phyloP scores from a whole-genome alignment of 2,113 vertebrate genomes.

The Felis catus region F.catus_Fca126_mat1.0 CM031414.1:66027001-66027500 shows the following conservation, averaged over 20 bases:
- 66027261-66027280: not conserved
- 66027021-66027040: not conserved
- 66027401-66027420: not conserved
- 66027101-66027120: not conserved
- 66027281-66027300: not conserved
- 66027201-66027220: not conserved
- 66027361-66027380: not conserved
- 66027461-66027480: not conserved
- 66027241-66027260: constrained; percentile 9
- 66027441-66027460: not conserved
- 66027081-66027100: not conserved
- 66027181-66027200: not conserved
- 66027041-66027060: not conserved
- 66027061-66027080: not conserved
- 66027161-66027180: not conserved
- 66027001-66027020: not conserved
- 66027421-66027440: not conserved
- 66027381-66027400: not conserved
- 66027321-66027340: not conserved
- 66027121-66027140: not conserved
- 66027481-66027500: not conserved
- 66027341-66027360: not conserved
- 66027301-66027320: not conserved
- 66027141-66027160: constrained; percentile 3
- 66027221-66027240: not conserved